Percentiles rank a stretch among this genome's conserved stretches.
phyloP scores from a whole-genome alignment of 2,113 vertebrate genomes.

The Mystacornis crossleyi region DNA sequence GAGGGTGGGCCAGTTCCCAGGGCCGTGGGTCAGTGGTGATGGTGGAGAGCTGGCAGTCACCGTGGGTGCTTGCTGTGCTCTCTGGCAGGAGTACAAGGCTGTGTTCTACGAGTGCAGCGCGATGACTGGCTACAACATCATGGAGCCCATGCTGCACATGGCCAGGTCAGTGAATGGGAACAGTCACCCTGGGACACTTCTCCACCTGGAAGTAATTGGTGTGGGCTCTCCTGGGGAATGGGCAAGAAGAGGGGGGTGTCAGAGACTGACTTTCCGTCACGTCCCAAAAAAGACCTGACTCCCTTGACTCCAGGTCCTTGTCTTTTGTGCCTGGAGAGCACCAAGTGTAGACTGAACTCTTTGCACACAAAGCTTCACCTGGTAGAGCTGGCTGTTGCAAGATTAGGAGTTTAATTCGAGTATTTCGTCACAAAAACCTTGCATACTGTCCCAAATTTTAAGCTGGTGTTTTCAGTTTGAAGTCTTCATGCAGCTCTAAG shows the following conservation, averaged over 20 bases:
- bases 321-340: background rate
- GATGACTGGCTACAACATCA: slow-evolving; percentile 75
- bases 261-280: background rate
- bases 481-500: background rate
- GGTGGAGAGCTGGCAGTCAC: background rate
- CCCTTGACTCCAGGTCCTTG: background rate
- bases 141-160: slow-evolving; percentile 79
- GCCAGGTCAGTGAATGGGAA: slow-evolving; percentile 69
- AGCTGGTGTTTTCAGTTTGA: background rate
- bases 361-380: background rate
- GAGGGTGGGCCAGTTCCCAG: background rate
- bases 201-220: background rate
- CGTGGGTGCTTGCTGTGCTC: background rate
- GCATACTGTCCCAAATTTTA: background rate
- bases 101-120: slow-evolving; percentile 86
- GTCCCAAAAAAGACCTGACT: background rate
- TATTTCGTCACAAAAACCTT: background rate
- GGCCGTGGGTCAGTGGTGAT: background rate
- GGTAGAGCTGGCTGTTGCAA: background rate
- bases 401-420: background rate
- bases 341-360: background rate
- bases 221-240: background rate
- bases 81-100: slow-evolving; percentile 79
- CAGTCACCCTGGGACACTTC: background rate
- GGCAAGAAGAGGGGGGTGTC: background rate